Base-by-base conservation (phyloP, 2,113 vertebrate species). In the Scomber colias region DNA sequence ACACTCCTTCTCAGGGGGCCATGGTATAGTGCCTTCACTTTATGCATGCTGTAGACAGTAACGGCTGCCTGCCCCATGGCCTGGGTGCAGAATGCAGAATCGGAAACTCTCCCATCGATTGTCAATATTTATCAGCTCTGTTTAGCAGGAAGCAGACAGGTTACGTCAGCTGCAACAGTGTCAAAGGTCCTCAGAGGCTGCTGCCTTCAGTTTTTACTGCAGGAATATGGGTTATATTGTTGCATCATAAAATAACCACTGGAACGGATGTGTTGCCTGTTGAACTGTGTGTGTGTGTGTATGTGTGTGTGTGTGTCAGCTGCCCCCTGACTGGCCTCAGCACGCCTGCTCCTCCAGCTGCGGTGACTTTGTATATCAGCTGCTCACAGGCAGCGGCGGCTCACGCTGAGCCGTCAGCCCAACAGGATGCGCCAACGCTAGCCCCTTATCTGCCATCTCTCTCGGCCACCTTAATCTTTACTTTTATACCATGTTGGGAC, bases 1-100 rank as follows among this genome's bases (percentile, higher is more conserved):
- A 54, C 85, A 84, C 93, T 92, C 93, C 91, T 92, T 93, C 87
- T 79, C 85, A 79, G 89, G 86, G 86, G 92, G 90, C 93, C 81
- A 95, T 95, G 95, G 95, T 95, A 94, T 89, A 71, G 74, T 82
- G 57, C 45, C 2, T 35, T 70, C 8, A 24, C 12, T 12, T 72
- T 12, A 35, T 78, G 11, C 46, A 31, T 66, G 72, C 24, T 61
- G 67, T 64, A 17, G 11, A 31, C 49, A 59, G 50, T 70, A 50
- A 24, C 74, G 16, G 21, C 56, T 74, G 21, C 72, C 17, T 66
- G 63, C 66, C 24, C 24, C 8, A 31, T 65, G 56, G 8, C 45
- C 56, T 31, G 56, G 12, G 55, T 65, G 55, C 76, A 53, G 56
- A 82, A 68, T 77, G 81, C 59, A 75, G 44, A 84, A 88, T 90